These are phyloP conservation scores for Cheilosia pagana DNA, from an alignment of 2,888 invertebrate species.

Conservation along the genomic window DNA sequence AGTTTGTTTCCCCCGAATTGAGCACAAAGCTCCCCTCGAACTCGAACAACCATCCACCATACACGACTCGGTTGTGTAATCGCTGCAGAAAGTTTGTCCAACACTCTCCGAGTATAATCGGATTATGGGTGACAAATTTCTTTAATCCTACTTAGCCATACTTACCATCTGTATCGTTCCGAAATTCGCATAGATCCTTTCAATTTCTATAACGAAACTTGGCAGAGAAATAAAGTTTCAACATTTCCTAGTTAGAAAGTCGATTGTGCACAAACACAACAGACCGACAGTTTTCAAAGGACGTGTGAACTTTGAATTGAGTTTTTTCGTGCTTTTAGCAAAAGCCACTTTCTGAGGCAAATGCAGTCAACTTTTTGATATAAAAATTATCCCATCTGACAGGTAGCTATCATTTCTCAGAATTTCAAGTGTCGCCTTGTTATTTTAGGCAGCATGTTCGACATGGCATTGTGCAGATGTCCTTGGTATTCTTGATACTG, in stretches of 20 bases:
- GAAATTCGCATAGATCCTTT: neutral
- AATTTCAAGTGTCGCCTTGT: slow-evolving; percentile 2
- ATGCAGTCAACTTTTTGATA: slow-evolving; percentile 16
- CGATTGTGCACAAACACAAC: slow-evolving; percentile 16
- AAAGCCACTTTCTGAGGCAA: slow-evolving; percentile 44
- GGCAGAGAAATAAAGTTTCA: neutral
- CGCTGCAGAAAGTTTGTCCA: slow-evolving; percentile 25
- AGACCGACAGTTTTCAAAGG: slow-evolving; percentile 55
- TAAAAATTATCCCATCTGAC: slow-evolving; percentile 13
- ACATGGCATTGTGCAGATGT: slow-evolving; percentile 41
- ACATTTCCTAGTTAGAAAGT: slow-evolving; percentile 27
- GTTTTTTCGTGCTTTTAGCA: slow-evolving; percentile 10
- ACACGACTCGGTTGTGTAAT: neutral
- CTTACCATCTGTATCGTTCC: slow-evolving; percentile 32
- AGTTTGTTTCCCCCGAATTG: neutral
- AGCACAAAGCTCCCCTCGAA: neutral
- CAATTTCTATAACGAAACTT: neutral
- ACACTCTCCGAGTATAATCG: neutral
- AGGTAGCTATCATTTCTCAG: slow-evolving; percentile 27
- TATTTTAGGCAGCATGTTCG: slow-evolving; percentile 7
- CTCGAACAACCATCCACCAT: neutral
- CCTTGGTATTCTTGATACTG: slow-evolving; percentile 35
- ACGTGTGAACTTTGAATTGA: slow-evolving; percentile 20
- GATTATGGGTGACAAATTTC: slow-evolving; percentile 46
- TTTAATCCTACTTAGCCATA: slow-evolving; percentile 47